Conservation (phyloP, 37 sponge, comb jelly and placozoan species). For the Diacarnus erythraeanus region DNA sequence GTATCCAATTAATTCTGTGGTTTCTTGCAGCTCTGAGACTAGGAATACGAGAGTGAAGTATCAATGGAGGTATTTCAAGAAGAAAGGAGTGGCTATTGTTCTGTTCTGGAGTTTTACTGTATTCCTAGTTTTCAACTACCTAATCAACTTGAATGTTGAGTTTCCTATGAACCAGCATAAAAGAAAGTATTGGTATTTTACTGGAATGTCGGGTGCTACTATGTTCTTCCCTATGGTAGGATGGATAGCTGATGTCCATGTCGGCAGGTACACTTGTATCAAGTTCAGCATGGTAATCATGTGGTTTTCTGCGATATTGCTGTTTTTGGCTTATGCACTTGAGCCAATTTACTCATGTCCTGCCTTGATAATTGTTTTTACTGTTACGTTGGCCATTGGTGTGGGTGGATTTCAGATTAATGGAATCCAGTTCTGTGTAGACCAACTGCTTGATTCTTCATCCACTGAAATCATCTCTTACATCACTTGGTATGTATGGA, state of each 20-base stretch:
- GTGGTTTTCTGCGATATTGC: background rate
- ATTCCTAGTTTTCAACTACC: background rate
- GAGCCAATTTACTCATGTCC: background rate
- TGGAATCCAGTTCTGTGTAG: background rate
- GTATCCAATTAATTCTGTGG: no score
- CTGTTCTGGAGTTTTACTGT: background rate
- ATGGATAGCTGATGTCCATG: slow-evolving; percentile 19
- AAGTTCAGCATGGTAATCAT: slow-evolving; percentile 14
- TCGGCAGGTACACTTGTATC: slow-evolving; percentile 22
- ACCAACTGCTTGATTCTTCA: background rate
- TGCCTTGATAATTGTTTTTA: background rate
- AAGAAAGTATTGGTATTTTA: background rate
- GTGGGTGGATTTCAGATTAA: background rate
- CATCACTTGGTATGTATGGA: slow-evolving; percentile 4
- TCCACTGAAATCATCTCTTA: slow-evolving; percentile 1
- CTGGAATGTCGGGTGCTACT: background rate
- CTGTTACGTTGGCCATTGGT: background rate
- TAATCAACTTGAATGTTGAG: background rate
- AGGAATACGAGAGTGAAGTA: background rate
- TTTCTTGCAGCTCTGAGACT: no score
- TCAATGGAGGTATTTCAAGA: background rate
- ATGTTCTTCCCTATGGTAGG: slow-evolving; percentile 18
- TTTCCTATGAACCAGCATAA: background rate
- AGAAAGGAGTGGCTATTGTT: background rate
- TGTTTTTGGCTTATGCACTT: background rate